Evolutionary conservation across 2,888 invertebrate genomes (phyloP).

Genomic region (Epirrita christyi): DNA sequence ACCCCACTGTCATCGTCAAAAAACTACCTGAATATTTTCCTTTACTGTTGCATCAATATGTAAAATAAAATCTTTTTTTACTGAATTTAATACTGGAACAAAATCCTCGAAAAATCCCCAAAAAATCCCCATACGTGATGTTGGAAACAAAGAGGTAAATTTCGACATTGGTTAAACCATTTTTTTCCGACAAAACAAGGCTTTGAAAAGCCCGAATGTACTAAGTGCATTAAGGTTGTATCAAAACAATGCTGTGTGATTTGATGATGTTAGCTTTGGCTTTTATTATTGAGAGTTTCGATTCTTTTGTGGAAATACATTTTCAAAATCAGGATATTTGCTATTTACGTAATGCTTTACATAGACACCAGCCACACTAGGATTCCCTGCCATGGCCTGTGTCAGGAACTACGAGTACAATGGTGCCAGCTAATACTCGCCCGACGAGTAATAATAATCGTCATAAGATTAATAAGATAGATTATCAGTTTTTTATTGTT

Average conservation of each 20-base stretch:
- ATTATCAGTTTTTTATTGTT: too few relatives aligned
- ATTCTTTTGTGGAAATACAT: slow-evolving; percentile 4
- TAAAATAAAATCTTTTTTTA: slow-evolving; percentile 34
- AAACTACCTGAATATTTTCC: slow-evolving; percentile 24
- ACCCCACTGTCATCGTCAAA: slow-evolving; percentile 14
- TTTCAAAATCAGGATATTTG: slow-evolving; percentile 15
- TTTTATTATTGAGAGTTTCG: slow-evolving; percentile 11
- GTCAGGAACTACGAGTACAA: too few relatives aligned
- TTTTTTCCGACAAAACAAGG: slow-evolving; percentile 50
- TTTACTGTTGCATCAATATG: slow-evolving; percentile 26
- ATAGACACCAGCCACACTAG: too few relatives aligned
- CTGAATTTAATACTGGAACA: slow-evolving; percentile 43
- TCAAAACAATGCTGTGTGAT: slow-evolving; percentile 31
- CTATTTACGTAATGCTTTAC: not conserved
- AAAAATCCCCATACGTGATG: slow-evolving; percentile 40
- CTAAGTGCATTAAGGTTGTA: slow-evolving; percentile 53
- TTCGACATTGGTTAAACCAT: slow-evolving; percentile 31
- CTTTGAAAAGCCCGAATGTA: slow-evolving; percentile 51
- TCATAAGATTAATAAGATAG: too few relatives aligned
- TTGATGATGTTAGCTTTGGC: slow-evolving; percentile 25
- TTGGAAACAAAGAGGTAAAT: slow-evolving; percentile 28
- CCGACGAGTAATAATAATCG: too few relatives aligned
- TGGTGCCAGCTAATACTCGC: too few relatives aligned
- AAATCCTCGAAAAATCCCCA: slow-evolving; percentile 47
- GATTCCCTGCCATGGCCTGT: too few relatives aligned